These are phyloP conservation scores for Vidua chalybeata DNA, from an alignment of 2,113 vertebrate species.

Conservation along the genomic window DNA sequence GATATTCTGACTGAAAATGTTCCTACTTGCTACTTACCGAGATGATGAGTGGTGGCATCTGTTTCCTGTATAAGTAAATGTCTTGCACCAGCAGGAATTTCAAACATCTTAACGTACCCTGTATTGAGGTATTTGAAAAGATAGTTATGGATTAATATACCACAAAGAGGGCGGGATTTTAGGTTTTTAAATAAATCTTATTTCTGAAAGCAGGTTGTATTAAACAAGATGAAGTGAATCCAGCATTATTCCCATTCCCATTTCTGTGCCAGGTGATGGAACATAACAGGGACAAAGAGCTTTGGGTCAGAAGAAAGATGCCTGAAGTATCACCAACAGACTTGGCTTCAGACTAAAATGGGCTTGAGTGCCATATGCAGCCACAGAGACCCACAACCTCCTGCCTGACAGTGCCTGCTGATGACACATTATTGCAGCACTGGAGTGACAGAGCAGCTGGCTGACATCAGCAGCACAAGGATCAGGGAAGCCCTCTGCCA, in stretches of 20 bases:
- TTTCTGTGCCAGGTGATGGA: background rate
- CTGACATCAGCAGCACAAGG: background rate
- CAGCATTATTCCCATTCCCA: background rate
- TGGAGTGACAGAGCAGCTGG: background rate
- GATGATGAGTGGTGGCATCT: slow-evolving; percentile 82
- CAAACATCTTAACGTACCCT: slow-evolving; percentile 94
- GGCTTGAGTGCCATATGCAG: background rate
- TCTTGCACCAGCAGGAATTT: slow-evolving; percentile 91
- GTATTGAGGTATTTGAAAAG: slow-evolving; percentile 17
- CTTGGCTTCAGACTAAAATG: background rate
- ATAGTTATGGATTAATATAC: background rate
- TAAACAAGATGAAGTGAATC: background rate
- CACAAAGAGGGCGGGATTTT: background rate
- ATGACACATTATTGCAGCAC: background rate
- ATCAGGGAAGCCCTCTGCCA: background rate
- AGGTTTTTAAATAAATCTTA: background rate
- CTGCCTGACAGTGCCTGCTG: background rate
- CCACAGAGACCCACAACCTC: background rate
- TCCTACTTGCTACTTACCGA: slow-evolving; percentile 78
- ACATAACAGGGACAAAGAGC: background rate
- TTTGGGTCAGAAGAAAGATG: background rate
- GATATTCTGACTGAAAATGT: background rate
- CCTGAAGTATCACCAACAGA: background rate
- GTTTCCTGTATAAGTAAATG: slow-evolving; percentile 94
- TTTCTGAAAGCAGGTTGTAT: background rate